Percentiles rank a stretch among this genome's conserved stretches.
Evolutionary conservation across 2,113 vertebrate species (phyloP).

Genomic region (Hemicordylus capensis): DNA sequence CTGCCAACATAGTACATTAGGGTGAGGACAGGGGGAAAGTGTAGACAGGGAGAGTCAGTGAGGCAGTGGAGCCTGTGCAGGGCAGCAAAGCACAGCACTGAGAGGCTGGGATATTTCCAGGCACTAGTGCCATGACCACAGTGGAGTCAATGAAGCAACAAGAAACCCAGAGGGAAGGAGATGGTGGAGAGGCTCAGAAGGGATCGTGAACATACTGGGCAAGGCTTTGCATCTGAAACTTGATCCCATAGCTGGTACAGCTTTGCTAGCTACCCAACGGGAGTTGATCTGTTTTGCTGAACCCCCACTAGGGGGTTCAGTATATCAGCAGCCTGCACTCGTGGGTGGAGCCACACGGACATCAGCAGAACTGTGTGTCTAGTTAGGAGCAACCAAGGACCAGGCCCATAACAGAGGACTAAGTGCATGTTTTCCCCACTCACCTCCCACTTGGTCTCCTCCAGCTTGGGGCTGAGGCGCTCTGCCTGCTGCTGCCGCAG

Average conservation of each 20-base stretch:
- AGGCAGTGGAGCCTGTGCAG: background rate
- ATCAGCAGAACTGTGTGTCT: too few species aligned
- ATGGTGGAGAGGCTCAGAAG: background rate
- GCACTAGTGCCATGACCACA: background rate
- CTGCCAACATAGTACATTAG: slow-evolving; percentile 60
- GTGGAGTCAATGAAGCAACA: background rate
- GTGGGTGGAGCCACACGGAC: background rate
- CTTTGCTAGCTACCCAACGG: background rate
- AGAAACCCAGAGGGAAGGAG: background rate
- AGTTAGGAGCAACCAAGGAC: background rate
- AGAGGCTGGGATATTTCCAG: background rate
- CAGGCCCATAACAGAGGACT: background rate
- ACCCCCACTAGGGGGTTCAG: background rate
- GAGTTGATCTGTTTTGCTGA: background rate
- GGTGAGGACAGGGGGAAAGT: background rate
- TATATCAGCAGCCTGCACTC: background rate
- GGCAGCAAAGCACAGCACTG: background rate
- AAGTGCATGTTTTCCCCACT: slow-evolving; percentile 20
- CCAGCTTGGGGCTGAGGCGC: slow-evolving; percentile 77
- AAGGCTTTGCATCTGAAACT: background rate
- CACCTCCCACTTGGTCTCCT: slow-evolving; percentile 97
- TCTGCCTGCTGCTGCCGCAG: slow-evolving; percentile 67
- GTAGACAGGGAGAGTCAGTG: background rate
- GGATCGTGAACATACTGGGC: background rate
- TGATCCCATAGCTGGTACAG: background rate